Base-by-base conservation (phyloP, 2,888 invertebrate genomes). In the Pollenia labialis region DNA sequence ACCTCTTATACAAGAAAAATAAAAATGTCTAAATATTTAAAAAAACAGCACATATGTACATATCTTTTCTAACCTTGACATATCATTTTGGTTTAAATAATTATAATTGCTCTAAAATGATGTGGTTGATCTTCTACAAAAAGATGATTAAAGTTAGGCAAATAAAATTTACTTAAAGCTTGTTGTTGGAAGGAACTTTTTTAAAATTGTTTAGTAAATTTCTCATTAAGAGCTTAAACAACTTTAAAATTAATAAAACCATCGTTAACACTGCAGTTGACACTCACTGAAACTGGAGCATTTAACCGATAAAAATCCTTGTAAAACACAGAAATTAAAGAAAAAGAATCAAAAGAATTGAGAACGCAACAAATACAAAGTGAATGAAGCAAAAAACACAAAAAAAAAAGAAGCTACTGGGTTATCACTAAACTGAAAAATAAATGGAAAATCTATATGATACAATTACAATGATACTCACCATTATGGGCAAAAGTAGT, bases 401-500 rank as follows among this genome's bases (percentile, higher is more conserved):
- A 48, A 32, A 50, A 1, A 46, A 69, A 42, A 12, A 60, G 6
- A 72, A 80, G 46, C 18, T 32, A 16, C 54, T 62, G 46, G 52
- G 10, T 23, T 52, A 68, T 23, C 14, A 60, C n/a, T 10, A 44
- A 54, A 64, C 16, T 9, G 48, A 23, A 71, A 42, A 44, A n/a
- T 32, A 50, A 44, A 74, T 68, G 32, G 12, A 32, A 54, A 76
- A 44, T 56, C 46, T 46, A 56, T 62, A 72, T 32, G n/a, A n/a
- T 18, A 50, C 4, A 16, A 32, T 10, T 6, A 16, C 18, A 50
- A 2, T 44, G 52, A 64, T 75, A 94, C 95, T 95, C 94, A 96
- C 96, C 94, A 94, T 95, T 91, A 95, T 94, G 40, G 96, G 96
- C 79, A 96, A 93, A 90, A 95, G 94, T 89, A 96, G 94, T 91